Evolutionary conservation across 2,888 invertebrate genomes (phyloP).

Genomic region (Dolomedes plantarius): DNA sequence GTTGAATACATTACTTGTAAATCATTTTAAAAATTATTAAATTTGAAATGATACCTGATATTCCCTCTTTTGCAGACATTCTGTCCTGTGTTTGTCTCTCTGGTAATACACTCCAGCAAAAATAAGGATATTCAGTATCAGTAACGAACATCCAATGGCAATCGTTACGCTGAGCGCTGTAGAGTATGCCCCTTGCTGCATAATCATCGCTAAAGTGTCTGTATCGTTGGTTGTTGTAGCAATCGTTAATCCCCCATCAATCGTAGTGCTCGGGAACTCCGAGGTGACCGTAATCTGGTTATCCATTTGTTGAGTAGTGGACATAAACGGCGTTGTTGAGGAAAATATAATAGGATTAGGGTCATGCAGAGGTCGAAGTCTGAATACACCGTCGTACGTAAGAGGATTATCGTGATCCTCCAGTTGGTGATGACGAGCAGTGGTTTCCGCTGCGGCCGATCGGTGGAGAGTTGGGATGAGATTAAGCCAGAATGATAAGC

Average conservation of each 20-base stretch:
- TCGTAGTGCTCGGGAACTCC: slow-evolving; percentile 29
- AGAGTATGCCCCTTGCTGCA: slow-evolving; percentile 81
- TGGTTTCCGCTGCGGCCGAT: slow-evolving; percentile 74
- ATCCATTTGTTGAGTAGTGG: slow-evolving; percentile 3
- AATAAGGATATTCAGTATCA: slow-evolving; percentile 92
- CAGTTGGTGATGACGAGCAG: slow-evolving; percentile 84
- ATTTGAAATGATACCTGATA: slow-evolving; percentile 38
- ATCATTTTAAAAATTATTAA: no score
- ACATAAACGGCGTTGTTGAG: slow-evolving; percentile 29
- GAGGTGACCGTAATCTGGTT: slow-evolving; percentile 10
- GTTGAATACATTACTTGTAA: no score
- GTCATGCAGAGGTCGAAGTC: slow-evolving; percentile 79
- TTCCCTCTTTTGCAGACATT: slow-evolving; percentile 56
- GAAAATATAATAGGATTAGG: slow-evolving; percentile 19
- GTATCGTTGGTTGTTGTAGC: slow-evolving; percentile 42
- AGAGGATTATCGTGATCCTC: slow-evolving; percentile 89
- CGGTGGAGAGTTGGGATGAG: slow-evolving; percentile 88
- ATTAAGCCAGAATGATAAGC: slow-evolving; percentile 95
- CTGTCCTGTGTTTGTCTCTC: slow-evolving; percentile 74
- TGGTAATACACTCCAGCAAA: slow-evolving; percentile 97
- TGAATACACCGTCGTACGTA: slow-evolving; percentile 91
- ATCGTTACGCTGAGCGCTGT: slow-evolving; percentile 92
- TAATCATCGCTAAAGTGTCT: slow-evolving; percentile 59
- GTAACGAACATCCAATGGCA: slow-evolving; percentile 93
- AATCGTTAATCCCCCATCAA: background rate